phyloP scores from a whole-genome alignment of 1,140 invertebrate genomes.

The Caerostris darwini region DNA sequence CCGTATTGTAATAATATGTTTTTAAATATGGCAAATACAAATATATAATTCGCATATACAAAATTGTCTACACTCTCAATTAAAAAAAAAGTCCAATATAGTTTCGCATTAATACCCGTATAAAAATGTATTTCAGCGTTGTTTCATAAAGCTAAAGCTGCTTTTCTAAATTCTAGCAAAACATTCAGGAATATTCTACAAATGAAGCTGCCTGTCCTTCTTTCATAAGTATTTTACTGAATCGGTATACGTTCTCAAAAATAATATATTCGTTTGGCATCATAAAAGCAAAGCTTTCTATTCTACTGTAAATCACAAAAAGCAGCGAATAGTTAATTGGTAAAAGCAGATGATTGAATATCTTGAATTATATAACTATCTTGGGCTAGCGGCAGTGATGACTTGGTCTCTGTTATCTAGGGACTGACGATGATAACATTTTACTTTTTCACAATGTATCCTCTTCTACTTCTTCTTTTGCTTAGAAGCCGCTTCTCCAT shows the following conservation, averaged over 20 bases:
- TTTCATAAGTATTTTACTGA: too few relatives aligned
- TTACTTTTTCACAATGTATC: background rate
- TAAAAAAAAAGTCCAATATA: too few relatives aligned
- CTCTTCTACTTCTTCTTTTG: constrained; percentile 19
- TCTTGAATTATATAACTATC: background rate
- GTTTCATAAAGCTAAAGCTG: too few relatives aligned
- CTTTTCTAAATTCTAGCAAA: too few relatives aligned
- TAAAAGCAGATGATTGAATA: background rate
- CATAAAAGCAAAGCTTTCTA: background rate
- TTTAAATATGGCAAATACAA: background rate
- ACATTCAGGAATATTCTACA: too few relatives aligned
- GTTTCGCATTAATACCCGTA: too few relatives aligned
- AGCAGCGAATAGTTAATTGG: background rate
- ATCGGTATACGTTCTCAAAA: too few relatives aligned
- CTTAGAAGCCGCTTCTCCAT: constrained; percentile 31
- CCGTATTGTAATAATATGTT: background rate
- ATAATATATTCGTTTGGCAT: background rate
- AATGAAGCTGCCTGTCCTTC: too few relatives aligned
- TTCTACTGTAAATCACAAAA: background rate
- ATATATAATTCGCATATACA: background rate
- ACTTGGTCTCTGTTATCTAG: background rate
- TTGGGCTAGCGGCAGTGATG: background rate
- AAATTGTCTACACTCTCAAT: background rate
- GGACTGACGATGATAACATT: background rate
- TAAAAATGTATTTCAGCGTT: too few relatives aligned